phyloP scores from a whole-genome alignment of 2,888 invertebrate genomes.

The Nematopogon swammerdamellus region DNA sequence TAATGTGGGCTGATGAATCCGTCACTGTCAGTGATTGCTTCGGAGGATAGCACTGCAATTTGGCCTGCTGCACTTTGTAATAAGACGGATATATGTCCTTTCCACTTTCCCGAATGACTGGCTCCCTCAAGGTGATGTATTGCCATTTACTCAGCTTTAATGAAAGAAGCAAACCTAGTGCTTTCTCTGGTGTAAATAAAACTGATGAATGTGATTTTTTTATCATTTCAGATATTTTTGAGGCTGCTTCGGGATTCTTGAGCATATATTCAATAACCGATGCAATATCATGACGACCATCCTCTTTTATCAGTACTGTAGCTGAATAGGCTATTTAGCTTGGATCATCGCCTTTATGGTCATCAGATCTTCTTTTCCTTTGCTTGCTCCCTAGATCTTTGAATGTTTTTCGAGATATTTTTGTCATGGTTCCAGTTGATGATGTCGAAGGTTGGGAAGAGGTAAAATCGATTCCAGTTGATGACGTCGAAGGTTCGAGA shows the following conservation, averaged over 20 bases:
- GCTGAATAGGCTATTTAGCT: too few species aligned
- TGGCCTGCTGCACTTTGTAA: constrained; percentile 7
- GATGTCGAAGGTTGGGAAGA: not conserved
- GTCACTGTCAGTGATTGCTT: constrained; percentile 8
- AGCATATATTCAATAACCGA: constrained; percentile 9
- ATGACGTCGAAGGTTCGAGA: not conserved
- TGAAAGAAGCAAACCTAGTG: constrained; percentile 10
- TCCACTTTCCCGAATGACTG: constrained; percentile 7
- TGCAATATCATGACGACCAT: constrained; percentile 9
- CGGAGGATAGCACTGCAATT: constrained; percentile 7
- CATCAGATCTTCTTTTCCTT: too few species aligned
- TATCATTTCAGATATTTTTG: constrained; percentile 5
- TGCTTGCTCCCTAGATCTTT: too few species aligned
- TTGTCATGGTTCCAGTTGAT: too few species aligned
- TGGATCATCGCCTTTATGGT: too few species aligned
- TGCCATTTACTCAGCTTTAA: constrained; percentile 9
- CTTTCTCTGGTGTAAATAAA: constrained; percentile 10
- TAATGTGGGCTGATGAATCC: constrained; percentile 10
- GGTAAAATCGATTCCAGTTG: not conserved
- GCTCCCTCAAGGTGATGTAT: constrained; percentile 8
- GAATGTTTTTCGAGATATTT: too few species aligned
- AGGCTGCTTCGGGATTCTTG: constrained; percentile 9
- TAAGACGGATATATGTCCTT: constrained; percentile 6
- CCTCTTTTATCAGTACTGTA: too few species aligned
- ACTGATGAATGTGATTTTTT: constrained; percentile 4